Evolutionary conservation across 2,888 invertebrate species (phyloP).

Genomic region (Cantharis nigra): DNA sequence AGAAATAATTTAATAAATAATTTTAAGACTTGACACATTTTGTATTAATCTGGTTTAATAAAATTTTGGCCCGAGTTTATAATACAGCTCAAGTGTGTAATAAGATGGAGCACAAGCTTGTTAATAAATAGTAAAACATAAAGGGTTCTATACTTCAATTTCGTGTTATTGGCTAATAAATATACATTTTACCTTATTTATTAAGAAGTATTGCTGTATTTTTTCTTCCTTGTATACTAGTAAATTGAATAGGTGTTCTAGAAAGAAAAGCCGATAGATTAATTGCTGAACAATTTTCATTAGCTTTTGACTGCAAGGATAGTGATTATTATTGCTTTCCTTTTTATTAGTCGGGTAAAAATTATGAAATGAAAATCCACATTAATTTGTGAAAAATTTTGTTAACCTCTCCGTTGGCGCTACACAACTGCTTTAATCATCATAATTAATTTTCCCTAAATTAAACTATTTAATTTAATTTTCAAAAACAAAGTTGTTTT

Average conservation of each 20-base stretch:
- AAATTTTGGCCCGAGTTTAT: not conserved
- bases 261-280: not conserved
- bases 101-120: not conserved
- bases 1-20: not conserved
- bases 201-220: not conserved
- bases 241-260: not conserved
- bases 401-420: no score
- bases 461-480: no score
- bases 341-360: no score
- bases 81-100: not conserved
- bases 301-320: not conserved
- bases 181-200: not conserved
- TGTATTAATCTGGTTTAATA: not conserved
- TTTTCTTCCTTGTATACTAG: not conserved
- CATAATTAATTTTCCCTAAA: no score
- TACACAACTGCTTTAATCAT: no score
- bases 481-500: no score
- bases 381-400: not conserved
- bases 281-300: not conserved
- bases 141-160: not conserved
- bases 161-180: not conserved
- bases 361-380: not conserved
- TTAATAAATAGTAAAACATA: not conserved
- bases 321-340: not conserved
- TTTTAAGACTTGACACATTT: not conserved